Conservation (phyloP, 2,888 invertebrate species). For the Chalcosyrphus nemorum region DNA sequence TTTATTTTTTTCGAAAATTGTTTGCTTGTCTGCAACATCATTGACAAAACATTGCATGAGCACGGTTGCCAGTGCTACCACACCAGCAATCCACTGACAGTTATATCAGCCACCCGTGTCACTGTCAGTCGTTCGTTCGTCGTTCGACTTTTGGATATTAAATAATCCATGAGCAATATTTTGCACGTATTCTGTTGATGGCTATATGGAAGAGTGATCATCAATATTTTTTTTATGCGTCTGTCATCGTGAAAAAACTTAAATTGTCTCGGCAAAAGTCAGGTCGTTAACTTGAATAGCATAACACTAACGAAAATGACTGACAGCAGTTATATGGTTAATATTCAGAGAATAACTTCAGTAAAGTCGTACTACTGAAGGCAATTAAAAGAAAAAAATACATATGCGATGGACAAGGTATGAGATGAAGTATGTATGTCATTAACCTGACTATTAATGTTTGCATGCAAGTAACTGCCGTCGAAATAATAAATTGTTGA, state of each 20-base stretch:
- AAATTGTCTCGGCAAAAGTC: neutral
- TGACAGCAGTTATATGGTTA: neutral
- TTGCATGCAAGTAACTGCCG: neutral
- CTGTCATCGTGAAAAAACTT: constrained; percentile 2
- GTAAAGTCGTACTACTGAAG: neutral
- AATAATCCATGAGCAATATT: constrained; percentile 33
- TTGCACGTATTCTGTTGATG: neutral
- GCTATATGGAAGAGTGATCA: neutral
- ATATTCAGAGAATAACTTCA: neutral
- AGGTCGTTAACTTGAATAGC: neutral
- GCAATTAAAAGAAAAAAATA: neutral
- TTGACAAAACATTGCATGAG: constrained; percentile 9
- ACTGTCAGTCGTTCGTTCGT: constrained; percentile 17
- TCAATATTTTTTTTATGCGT: neutral
- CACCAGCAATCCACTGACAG: neutral
- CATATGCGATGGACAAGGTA: neutral
- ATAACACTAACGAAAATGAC: neutral
- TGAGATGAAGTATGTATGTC: neutral
- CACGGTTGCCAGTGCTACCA: neutral
- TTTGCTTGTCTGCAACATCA: neutral
- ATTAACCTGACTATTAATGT: neutral
- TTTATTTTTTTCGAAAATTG: neutral
- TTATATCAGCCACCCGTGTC: neutral
- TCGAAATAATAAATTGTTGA: neutral
- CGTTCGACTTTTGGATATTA: neutral